Evolutionary conservation across 2,888 invertebrate genomes (phyloP), one percentile per base, ranked within the genome.

Genomic region (Troides oblongomaculatus): DNA sequence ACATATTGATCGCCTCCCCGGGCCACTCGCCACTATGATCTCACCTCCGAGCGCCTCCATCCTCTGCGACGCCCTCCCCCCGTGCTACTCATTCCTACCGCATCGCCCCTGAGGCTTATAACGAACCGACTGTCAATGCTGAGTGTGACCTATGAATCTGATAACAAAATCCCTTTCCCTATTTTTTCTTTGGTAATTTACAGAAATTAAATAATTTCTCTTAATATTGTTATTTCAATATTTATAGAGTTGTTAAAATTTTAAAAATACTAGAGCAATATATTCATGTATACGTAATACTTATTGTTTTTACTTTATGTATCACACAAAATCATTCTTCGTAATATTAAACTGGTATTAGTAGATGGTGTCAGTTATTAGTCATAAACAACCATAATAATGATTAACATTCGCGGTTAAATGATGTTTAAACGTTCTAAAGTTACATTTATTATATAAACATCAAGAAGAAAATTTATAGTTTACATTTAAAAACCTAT

Each of bases 11-110:
- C 92, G 92, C 86, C 89, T 89, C 89, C 89, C 91, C 90, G 83
- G 86, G 90, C 89, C 89, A 90, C 92, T 91, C 91, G 90, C 91
- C 92, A 92, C 92, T 92, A 91, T 92, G 91, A 92, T 90, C 90
- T 91, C 92, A 92, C 92, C 92, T 91, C 92, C 90, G 90, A 90
- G 89, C 88, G 91, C 91, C 92, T 90, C 92, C 90, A 90, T 90
- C 90, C 89, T 86, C 87, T 87, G 87, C 88, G 85, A 83, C 85
- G 83, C 84, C 83, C 82, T 75, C 79, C 78, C 39, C 74, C 78
- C 84, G 78, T 77, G 75, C 79, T 79, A 76, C 82, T 81, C 80
- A 77, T 74, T 78, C 84, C 82, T 82, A 79, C 86, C 87, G 85
- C 84, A 85, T 84, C 83, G 84, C 87, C 85, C 85, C 81, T 81